phyloP scores from a whole-genome alignment of 2,797 vertebrate species.

The Dallia pectoralis region DNA sequence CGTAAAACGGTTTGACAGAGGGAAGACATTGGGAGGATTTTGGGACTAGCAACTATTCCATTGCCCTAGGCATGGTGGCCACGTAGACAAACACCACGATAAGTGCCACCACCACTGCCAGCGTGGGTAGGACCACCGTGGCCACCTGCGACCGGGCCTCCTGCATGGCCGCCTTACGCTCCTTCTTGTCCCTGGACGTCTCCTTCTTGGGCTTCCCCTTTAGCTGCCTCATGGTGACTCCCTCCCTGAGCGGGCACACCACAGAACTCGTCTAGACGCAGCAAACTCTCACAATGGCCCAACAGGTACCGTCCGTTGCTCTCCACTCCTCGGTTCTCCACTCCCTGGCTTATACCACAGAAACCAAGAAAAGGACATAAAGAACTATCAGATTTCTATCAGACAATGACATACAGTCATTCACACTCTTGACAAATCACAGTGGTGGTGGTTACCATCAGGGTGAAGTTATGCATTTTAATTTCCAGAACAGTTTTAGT shows the following conservation, averaged over 20 bases:
- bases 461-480: neutral
- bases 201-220: slow-evolving; percentile 98
- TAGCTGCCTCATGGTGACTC: slow-evolving; percentile 88
- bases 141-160: slow-evolving; percentile 92
- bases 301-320: neutral
- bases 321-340: neutral
- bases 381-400: neutral
- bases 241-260: neutral
- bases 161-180: slow-evolving; percentile 96
- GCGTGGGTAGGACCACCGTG: slow-evolving; percentile 89
- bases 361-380: neutral
- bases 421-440: neutral
- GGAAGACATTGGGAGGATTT: neutral
- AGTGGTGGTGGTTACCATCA: neutral
- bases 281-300: neutral
- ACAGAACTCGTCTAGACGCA: neutral
- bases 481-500: neutral
- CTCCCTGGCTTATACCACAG: neutral
- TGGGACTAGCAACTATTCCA: slow-evolving; percentile 69
- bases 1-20: neutral
- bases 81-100: slow-evolving; percentile 94
- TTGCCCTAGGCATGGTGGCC: slow-evolving; percentile 85
- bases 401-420: neutral
- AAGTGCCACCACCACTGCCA: slow-evolving; percentile 85
- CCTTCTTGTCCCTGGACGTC: slow-evolving; percentile 95